phyloP scores from a whole-genome alignment of 2,888 invertebrate species.

The Xestia xanthographa region DNA sequence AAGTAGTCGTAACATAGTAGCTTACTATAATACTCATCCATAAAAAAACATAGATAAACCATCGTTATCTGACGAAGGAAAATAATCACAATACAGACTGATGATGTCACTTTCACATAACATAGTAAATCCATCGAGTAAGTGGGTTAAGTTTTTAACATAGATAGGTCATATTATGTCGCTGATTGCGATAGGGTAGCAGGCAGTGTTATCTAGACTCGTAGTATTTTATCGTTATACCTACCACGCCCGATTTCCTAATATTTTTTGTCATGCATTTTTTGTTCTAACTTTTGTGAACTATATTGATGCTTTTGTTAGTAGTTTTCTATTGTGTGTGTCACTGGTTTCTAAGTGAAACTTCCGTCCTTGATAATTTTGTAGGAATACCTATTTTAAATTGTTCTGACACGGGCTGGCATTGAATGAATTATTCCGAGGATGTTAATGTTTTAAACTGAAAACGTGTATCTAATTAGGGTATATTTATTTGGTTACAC shows the following conservation, averaged over 20 bases:
- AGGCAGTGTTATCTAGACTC: constrained; percentile 37
- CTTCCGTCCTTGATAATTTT: constrained; percentile 30
- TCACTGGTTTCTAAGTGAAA: constrained; percentile 20
- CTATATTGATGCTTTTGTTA: constrained; percentile 45
- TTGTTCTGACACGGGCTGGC: background rate
- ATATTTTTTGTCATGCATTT: constrained; percentile 45
- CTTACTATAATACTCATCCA: constrained; percentile 11
- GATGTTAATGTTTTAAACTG: background rate
- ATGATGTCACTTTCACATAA: constrained; percentile 47
- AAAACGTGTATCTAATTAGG: background rate
- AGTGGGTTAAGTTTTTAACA: constrained; percentile 55
- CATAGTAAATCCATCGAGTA: constrained; percentile 53
- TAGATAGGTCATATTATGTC: constrained; percentile 52
- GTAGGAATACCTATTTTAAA: constrained; percentile 9
- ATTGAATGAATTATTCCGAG: background rate
- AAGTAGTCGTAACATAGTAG: constrained; percentile 4
- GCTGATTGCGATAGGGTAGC: constrained; percentile 47
- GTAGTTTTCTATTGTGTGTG: constrained; percentile 17
- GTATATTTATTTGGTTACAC: background rate
- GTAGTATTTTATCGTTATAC: constrained; percentile 35
- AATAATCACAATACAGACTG: constrained; percentile 46
- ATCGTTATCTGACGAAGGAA: constrained; percentile 40
- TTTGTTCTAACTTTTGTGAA: constrained; percentile 49
- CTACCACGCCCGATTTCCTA: constrained; percentile 25
- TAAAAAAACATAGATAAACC: constrained; percentile 36